A percentile compares a stretch with the other conserved stretches of the same genome.
phyloP scores from a whole-genome alignment of 2,113 vertebrate species.

The Anoplopoma fimbria region DNA sequence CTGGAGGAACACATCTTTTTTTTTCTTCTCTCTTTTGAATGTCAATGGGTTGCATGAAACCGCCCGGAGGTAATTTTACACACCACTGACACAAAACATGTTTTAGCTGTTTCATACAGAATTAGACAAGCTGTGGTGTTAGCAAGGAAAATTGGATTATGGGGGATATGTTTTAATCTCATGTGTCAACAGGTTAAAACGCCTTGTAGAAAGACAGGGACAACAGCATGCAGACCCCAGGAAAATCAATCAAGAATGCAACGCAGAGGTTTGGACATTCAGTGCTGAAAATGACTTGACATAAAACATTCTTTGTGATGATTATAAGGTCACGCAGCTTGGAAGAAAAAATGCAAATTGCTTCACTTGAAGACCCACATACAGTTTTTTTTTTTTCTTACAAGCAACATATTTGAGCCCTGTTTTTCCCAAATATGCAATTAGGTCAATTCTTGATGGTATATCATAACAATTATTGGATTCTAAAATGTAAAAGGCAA shows the following conservation, averaged over 20 bases:
- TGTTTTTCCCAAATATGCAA: neutral
- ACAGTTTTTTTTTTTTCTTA: neutral
- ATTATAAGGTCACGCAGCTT: slow-evolving; percentile 40
- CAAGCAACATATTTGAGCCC: neutral
- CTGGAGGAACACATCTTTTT: slow-evolving; percentile 15
- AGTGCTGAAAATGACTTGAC: slow-evolving; percentile 26
- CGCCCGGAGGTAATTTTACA: slow-evolving; percentile 60
- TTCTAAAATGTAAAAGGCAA: neutral
- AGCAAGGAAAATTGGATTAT: slow-evolving; percentile 70
- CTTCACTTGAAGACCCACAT: neutral
- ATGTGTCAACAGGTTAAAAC: slow-evolving; percentile 69
- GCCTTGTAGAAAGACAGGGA: slow-evolving; percentile 47
- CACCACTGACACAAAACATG: slow-evolving; percentile 64
- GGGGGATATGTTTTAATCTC: slow-evolving; percentile 69
- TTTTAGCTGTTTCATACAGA: slow-evolving; percentile 54
- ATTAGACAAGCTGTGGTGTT: slow-evolving; percentile 62
- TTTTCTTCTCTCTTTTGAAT: slow-evolving; percentile 21
- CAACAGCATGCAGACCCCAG: slow-evolving; percentile 39
- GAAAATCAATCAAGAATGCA: slow-evolving; percentile 46
- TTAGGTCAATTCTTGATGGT: neutral
- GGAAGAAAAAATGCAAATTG: neutral
- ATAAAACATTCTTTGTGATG: slow-evolving; percentile 46
- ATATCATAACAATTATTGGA: neutral
- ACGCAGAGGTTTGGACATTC: slow-evolving; percentile 29
- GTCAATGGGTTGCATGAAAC: slow-evolving; percentile 44